Percentiles rank a stretch among this genome's conserved stretches.
Conservation (phyloP, 2,113 vertebrate genomes). For the Carassius carassius region DNA sequence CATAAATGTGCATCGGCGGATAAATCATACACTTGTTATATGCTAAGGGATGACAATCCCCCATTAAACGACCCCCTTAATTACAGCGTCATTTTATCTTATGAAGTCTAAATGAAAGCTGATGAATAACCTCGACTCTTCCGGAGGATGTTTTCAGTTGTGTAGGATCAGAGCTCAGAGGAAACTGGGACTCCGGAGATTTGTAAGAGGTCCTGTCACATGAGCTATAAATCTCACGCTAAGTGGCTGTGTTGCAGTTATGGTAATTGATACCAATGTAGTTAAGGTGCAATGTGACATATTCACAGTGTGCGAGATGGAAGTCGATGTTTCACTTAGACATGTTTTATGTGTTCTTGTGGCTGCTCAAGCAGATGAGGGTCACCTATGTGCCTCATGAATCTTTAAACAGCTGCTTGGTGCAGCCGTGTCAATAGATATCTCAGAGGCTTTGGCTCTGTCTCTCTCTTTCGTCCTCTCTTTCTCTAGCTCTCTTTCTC, state of each 20-base stretch:
- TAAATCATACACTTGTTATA: constrained; percentile 49
- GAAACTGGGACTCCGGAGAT: constrained; percentile 55
- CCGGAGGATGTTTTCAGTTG: constrained; percentile 50
- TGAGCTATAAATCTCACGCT: constrained; percentile 70
- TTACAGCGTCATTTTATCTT: constrained; percentile 53
- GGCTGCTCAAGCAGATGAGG: constrained; percentile 68
- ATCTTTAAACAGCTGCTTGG: constrained; percentile 77
- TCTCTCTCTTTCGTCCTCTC: not conserved
- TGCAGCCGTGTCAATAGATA: constrained; percentile 57
- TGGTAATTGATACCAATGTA: constrained; percentile 76
- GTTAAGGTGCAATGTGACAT: constrained; percentile 69
- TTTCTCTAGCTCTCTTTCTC: not conserved
- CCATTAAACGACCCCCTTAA: constrained; percentile 58
- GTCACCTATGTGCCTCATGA: constrained; percentile 77
- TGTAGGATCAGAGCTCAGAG: constrained; percentile 48
- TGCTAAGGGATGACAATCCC: constrained; percentile 37
- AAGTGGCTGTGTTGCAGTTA: constrained; percentile 68
- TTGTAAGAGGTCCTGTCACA: constrained; percentile 61
- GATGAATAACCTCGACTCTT: constrained; percentile 53
- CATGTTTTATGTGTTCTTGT: constrained; percentile 74
- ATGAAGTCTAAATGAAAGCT: constrained; percentile 58
- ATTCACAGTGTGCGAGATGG: constrained; percentile 67
- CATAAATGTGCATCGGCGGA: constrained; percentile 19
- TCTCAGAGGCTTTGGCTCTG: constrained; percentile 34
- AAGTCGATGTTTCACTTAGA: constrained; percentile 70